Conservation (phyloP, 2,797 vertebrate genomes). For the Carcharodon carcharias region DNA sequence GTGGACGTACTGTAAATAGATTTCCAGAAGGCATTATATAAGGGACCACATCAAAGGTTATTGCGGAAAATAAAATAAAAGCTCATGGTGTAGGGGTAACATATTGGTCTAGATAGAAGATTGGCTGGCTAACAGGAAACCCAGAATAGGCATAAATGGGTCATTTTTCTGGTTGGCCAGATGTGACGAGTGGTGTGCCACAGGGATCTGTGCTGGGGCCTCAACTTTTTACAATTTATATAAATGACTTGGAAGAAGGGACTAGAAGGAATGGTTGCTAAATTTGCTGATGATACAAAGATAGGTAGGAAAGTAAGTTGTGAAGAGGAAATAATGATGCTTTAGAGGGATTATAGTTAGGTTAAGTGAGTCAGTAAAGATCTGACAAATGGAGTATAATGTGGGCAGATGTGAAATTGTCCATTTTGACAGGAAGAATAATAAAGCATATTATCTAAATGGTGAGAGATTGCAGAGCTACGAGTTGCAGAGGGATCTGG, state of each 20-base stretch:
- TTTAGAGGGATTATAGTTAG: background rate
- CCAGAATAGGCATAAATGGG: background rate
- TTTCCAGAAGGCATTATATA: too few relatives aligned
- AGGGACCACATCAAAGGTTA: too few relatives aligned
- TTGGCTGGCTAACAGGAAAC: too few relatives aligned
- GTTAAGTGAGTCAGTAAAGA: too few relatives aligned
- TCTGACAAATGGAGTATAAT: too few relatives aligned
- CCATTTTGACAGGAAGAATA: background rate
- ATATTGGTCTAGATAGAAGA: too few relatives aligned
- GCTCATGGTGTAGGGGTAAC: too few relatives aligned
- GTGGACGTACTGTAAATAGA: too few relatives aligned
- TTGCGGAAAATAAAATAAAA: too few relatives aligned
- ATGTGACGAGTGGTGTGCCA: background rate
- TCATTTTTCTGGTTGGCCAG: background rate
- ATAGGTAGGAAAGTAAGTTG: background rate
- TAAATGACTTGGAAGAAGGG: background rate
- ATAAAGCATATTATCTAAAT: background rate
- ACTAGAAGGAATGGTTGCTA: background rate
- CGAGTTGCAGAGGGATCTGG: background rate
- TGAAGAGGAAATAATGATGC: background rate
- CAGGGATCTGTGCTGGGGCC: background rate
- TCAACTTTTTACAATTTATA: background rate
- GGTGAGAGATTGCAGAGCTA: background rate
- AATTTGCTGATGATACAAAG: background rate
- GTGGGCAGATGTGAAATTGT: background rate